Evolutionary conservation across 1,140 invertebrate species (phyloP).

Genomic region (Sweltsa coloradensis): DNA sequence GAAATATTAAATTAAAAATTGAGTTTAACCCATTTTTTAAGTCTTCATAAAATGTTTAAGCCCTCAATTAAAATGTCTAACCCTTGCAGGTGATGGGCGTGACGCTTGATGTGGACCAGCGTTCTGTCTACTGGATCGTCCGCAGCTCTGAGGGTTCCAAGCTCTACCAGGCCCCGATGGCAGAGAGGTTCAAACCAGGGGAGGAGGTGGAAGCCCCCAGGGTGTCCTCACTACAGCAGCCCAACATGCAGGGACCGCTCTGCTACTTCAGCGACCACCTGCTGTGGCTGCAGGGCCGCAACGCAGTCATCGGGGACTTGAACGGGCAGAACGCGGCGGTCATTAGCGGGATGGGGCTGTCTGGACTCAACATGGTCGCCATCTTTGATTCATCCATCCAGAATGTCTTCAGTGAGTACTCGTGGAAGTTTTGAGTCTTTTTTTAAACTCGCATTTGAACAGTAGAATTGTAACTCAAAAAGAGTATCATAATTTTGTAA

Average conservation of each 20-base stretch:
- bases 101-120: conserved; percentile 59
- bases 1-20: neutral
- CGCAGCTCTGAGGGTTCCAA: conserved; percentile 59
- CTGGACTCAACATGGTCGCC: conserved; percentile 53
- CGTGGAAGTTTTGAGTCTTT: no score
- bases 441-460: no score
- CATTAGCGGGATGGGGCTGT: conserved; percentile 45
- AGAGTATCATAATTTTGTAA: no score
- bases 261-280: conserved; percentile 67
- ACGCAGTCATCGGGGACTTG: conserved; percentile 66
- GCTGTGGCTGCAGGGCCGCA: conserved; percentile 64
- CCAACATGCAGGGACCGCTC: conserved; percentile 35
- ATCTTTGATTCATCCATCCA: conserved; percentile 59
- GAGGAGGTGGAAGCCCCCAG: neutral
- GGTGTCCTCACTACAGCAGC: conserved; percentile 7
- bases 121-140: conserved; percentile 67
- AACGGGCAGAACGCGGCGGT: conserved; percentile 60
- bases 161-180: conserved; percentile 51
- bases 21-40: conserved; percentile 14
- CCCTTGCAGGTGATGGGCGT: conserved; percentile 62
- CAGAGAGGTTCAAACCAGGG: conserved; percentile 17
- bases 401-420: conserved; percentile 1
- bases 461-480: no score
- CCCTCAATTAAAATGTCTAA: no score
- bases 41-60: no score